Percentiles rank a stretch among this genome's conserved stretches.
Conservation (phyloP, 2,888 invertebrate species). For the Xanthia togata region DNA sequence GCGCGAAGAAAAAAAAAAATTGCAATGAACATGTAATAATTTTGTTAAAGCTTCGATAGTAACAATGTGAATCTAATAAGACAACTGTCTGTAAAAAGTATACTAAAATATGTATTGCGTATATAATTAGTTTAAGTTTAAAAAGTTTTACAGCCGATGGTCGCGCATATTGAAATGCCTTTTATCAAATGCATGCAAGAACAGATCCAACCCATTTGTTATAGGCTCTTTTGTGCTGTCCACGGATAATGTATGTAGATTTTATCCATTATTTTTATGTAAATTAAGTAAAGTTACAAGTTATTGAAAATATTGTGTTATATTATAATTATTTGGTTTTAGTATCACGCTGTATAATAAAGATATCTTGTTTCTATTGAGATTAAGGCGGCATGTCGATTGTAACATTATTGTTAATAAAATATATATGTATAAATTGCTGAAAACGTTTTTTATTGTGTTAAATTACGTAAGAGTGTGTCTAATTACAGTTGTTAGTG, state of each 20-base stretch:
- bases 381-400: constrained; percentile 88
- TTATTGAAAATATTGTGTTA: constrained; percentile 79
- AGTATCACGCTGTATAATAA: constrained; percentile 84
- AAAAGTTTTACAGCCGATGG: constrained; percentile 70
- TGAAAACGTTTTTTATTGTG: constrained; percentile 73
- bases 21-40: constrained; percentile 38
- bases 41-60: constrained; percentile 53
- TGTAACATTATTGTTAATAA: constrained; percentile 90
- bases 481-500: constrained; percentile 29
- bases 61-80: constrained; percentile 74
- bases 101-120: constrained; percentile 78
- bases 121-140: constrained; percentile 77
- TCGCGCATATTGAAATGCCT: constrained; percentile 29
- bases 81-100: constrained; percentile 79
- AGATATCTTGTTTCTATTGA: constrained; percentile 84
- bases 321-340: constrained; percentile 78
- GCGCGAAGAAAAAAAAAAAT: constrained; percentile 19
- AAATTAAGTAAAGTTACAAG: constrained; percentile 77
- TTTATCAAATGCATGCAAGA: constrained; percentile 35
- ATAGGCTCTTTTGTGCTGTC: constrained; percentile 60
- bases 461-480: not conserved
- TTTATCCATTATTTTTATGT: constrained; percentile 76
- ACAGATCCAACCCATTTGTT: constrained; percentile 38
- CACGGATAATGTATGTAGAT: constrained; percentile 69
- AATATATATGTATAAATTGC: constrained; percentile 90